Evolutionary conservation across 2,888 invertebrate genomes (phyloP), one percentile per base, ranked within the genome.

Genomic region (Drosophila crucigera): DNA sequence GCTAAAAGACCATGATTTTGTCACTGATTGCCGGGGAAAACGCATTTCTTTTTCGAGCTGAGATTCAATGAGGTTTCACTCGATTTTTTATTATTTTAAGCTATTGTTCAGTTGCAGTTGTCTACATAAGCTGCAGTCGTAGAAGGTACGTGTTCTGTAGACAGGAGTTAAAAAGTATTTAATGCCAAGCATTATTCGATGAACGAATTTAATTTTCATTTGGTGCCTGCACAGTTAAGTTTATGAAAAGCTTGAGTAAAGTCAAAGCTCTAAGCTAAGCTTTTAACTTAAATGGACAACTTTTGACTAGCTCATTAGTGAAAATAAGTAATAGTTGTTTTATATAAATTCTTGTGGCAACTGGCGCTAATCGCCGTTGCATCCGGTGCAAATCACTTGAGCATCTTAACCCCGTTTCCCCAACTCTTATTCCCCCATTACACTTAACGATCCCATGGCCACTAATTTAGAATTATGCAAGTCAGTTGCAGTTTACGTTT

Each of bases 391-490:
- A 83, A 82, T 83, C 84, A 87, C 84, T 82, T 63, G 53, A 63
- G 79, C 66, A 43, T 28, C 60, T 55, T 35, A 33, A 47, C 56
- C 41, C 41, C 58, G 10, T 30, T 30, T 25, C 22, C 39, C 58
- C 30, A 30, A 10, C 43, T 22, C 30, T 11, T 22, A n/a, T 41
- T 39, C 31, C 58, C 43, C 41, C 47, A 16, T 66, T 53, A 60
- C 68, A 63, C 69, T 81, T 70, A 64, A 56, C 61, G 79, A 69
- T 73, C 65, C 78, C 64, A 64, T 70, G 80, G 73, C 89, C 90
- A 85, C 85, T 86, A 86, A 86, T 86, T 86, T 90, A 83, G 83
- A 86, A 90, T 88, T 86, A 86, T 90, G 81, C 81, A 76, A 82
- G 90, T 90, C 85, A 85, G 80, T 68, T 68, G 59, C 63, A 72